These are phyloP conservation scores for Madoqua kirkii DNA, from an alignment of 2,113 vertebrate species.

Conservation along the genomic window DNA sequence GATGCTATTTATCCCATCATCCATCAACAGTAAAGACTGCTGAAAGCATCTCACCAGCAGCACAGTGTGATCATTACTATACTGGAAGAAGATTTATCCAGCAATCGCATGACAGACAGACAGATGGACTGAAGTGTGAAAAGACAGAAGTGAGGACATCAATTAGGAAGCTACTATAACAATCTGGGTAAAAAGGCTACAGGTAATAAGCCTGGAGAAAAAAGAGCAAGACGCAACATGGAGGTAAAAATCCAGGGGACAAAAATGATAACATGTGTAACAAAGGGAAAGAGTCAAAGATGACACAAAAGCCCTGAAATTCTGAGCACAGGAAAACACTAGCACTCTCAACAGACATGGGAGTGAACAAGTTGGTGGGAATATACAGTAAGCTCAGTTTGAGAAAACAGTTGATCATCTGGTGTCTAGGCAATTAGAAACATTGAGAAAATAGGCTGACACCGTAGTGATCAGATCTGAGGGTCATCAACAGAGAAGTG, in stretches of 20 bases:
- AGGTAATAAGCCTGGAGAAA: background rate
- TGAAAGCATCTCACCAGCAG: background rate
- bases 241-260: conserved; percentile 7
- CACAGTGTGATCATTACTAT: background rate
- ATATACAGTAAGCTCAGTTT: background rate
- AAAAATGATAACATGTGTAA: background rate
- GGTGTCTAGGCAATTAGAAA: background rate
- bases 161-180: background rate
- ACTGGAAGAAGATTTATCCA: background rate
- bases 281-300: background rate
- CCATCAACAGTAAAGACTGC: background rate
- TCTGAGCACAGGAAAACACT: background rate
- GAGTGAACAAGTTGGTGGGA: background rate
- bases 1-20: background rate
- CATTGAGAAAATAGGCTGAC: background rate
- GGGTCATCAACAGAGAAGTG: background rate
- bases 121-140: background rate
- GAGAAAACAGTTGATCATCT: background rate
- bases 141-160: background rate
- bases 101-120: background rate
- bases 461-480: background rate
- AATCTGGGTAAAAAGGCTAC: background rate
- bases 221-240: background rate
- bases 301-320: background rate
- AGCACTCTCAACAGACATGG: background rate